A percentile compares a stretch with the other conserved stretches of the same genome.
These are phyloP conservation scores for Eurypyga helias DNA, from an alignment of 2,113 vertebrate genomes.

Conservation along the genomic window DNA sequence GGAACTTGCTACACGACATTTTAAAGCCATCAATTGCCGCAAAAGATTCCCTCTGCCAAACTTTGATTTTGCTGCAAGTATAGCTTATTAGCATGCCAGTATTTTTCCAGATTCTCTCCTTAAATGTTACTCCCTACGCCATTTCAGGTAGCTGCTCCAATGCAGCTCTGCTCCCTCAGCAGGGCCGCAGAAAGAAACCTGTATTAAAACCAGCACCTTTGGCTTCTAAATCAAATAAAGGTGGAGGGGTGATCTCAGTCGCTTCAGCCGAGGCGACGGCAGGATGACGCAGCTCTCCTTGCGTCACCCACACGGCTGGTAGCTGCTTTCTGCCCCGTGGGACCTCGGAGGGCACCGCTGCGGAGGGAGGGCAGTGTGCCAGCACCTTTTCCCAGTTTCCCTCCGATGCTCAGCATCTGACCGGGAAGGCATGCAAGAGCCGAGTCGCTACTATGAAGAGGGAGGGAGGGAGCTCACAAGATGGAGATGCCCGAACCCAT, in stretches of 20 bases:
- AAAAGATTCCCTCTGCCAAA: background rate
- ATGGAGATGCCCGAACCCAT: background rate
- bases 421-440: fast-evolving
- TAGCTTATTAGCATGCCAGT: background rate
- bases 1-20: background rate
- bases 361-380: fast-evolving
- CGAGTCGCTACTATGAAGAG: fast-evolving
- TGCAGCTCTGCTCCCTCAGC: background rate
- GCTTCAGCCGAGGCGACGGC: background rate
- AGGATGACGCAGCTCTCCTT: background rate
- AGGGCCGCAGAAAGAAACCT: background rate
- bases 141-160: background rate
- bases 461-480: background rate
- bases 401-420: background rate
- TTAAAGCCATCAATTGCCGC: background rate
- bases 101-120: background rate
- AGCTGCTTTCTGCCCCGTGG: fast-evolving
- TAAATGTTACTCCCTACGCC: background rate
- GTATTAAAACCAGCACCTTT: background rate
- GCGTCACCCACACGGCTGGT: fast-evolving
- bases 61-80: background rate
- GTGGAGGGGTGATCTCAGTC: fast-evolving
- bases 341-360: background rate
- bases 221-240: background rate
- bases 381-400: background rate